phyloP scores from a whole-genome alignment of 2,888 invertebrate genomes.

The Andrena marginata region DNA sequence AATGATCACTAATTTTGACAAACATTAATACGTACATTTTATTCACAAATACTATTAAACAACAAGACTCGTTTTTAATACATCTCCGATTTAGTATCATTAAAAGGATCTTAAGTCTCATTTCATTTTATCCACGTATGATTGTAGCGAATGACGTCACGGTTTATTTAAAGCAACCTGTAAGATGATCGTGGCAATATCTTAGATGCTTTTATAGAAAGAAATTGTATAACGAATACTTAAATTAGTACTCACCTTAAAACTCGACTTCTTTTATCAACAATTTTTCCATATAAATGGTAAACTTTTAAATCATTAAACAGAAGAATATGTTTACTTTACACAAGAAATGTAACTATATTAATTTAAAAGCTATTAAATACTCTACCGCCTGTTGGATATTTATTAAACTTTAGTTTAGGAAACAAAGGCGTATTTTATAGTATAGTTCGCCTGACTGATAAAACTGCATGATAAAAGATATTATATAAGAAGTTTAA shows the following conservation, averaged over 20 bases:
- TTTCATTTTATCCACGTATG: conserved; percentile 51
- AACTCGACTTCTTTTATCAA: neutral
- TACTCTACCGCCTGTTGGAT: neutral
- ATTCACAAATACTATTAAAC: conserved; percentile 15
- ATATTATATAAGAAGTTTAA: neutral
- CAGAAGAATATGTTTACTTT: neutral
- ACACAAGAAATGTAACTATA: neutral
- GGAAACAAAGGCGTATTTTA: neutral
- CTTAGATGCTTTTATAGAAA: conserved; percentile 51
- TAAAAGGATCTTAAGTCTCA: conserved; percentile 55
- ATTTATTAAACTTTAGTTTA: neutral
- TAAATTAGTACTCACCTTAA: conserved; percentile 24
- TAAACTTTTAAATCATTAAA: neutral
- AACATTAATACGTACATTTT: conserved; percentile 2
- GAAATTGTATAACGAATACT: conserved; percentile 47
- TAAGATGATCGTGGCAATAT: conserved; percentile 65
- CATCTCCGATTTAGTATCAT: conserved; percentile 18
- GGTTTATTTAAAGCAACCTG: conserved; percentile 65
- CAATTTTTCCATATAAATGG: neutral
- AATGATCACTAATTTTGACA: neutral
- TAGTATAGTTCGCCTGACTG: neutral
- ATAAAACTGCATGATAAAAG: neutral
- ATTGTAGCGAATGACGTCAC: conserved; percentile 62
- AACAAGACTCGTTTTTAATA: conserved; percentile 22
- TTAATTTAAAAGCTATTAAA: neutral